Percentiles rank a stretch among this genome's conserved stretches.
These are phyloP conservation scores for Lytechinus pictus DNA, from an alignment of 35 echinoderm and acorn worm genomes.

Conservation along the genomic window DNA sequence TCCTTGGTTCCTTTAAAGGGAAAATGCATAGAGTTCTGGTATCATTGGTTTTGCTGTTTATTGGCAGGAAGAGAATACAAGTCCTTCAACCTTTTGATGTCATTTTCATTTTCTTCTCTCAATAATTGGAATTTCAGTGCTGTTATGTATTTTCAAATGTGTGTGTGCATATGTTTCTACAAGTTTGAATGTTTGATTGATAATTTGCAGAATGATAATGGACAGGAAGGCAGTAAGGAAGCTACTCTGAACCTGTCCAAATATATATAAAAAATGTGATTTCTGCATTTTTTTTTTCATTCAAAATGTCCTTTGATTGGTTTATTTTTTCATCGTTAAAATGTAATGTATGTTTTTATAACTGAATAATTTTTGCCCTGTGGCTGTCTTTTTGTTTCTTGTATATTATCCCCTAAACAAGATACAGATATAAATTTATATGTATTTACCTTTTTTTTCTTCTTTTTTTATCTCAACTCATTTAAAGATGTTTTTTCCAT, in stretches of 20 bases:
- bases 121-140: neutral
- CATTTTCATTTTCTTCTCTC: neutral
- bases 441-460: neutral
- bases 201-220: conserved; percentile 18
- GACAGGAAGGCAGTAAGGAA: neutral
- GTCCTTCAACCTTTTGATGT: neutral
- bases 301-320: neutral
- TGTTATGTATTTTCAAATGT: conserved; percentile 17
- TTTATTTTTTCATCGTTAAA: neutral
- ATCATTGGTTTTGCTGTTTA: conserved; percentile 4
- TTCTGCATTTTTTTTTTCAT: neutral
- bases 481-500: neutral
- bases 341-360: neutral
- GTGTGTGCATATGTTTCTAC: conserved; percentile 22
- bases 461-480: neutral
- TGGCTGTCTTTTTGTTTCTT: neutral
- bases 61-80: neutral
- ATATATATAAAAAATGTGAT: neutral
- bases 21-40: neutral
- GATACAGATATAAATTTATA: neutral
- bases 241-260: neutral
- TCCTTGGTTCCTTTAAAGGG: too few species aligned
- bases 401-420: neutral
- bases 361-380: neutral
- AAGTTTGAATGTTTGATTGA: conserved; percentile 11